Evolutionary conservation across 2,797 vertebrate species (phyloP), one percentile per base, ranked within the genome.

Genomic region (Pseudomugil tenellus): DNA sequence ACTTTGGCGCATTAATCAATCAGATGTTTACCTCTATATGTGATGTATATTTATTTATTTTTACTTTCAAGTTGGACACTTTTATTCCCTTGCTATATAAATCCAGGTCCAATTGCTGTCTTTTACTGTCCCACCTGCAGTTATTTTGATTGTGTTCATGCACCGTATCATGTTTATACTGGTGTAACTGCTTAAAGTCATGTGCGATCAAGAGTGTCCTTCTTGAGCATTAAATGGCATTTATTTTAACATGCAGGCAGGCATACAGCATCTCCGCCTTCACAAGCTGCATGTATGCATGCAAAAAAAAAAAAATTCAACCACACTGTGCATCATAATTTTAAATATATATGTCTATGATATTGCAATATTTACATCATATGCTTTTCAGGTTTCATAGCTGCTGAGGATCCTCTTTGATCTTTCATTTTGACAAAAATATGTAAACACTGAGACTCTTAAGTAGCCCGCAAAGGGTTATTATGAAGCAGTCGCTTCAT

Each of bases 151-250:
- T 69, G 73, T 72, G 64, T 72, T 76, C 53, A 77, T 75, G 53
- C 64, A 77, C 70, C 68, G 64, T 65, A 49, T 83, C 54, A 29
- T 83, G 74, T 76, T 82, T 25, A 61, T 43, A 26, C 53, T 64
- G 68, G 51, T 71, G 52, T 62, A 61, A 35, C 54, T 61, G 28
- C 53, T 79, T 19, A 58, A 73, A 72, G 49, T 60, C 37, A 39
- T 63, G 25, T 64, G 23, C 72, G 53, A 54, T 69, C 34, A 39
- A 39, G 34, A 58, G 53, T 58, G 49, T 23, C 17, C 28, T 21
- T 46, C 39, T 28, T 46, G 17, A 68, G 60, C 23, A 8, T 29
- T 55, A 59, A 66, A 59, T 72, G 28, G 54, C 57, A 49, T 4
- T 63, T 52, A 66, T 43, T 74, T 51, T 48, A 56, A 73, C 34